phyloP scores from a whole-genome alignment of 2,888 invertebrate species.

The Furcula furcula region DNA sequence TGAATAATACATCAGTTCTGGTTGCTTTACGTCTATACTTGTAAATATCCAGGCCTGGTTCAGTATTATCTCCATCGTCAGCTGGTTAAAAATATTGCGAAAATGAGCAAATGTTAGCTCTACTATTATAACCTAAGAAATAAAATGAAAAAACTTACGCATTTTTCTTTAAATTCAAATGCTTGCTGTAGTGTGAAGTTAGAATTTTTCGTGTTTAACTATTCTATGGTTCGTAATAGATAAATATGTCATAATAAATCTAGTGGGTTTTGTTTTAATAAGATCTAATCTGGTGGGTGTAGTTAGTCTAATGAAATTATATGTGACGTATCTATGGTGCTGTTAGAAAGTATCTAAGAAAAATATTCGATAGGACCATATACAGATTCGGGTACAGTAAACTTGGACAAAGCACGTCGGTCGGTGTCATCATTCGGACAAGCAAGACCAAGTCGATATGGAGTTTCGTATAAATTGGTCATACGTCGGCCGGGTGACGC shows the following conservation, averaged over 20 bases:
- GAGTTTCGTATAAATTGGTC: constrained; percentile 40
- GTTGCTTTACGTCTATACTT: constrained; percentile 49
- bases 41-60: constrained; percentile 48
- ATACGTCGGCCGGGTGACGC: constrained; percentile 52
- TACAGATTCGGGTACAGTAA: constrained; percentile 6
- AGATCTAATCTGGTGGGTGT: constrained; percentile 31
- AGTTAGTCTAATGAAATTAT: constrained; percentile 10
- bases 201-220: constrained; percentile 5
- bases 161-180: constrained; percentile 11
- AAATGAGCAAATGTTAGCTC: not conserved
- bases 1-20: constrained; percentile 37
- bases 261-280: constrained; percentile 26
- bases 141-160: constrained; percentile 12
- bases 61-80: constrained; percentile 24
- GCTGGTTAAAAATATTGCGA: constrained; percentile 14
- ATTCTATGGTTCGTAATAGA: constrained; percentile 15
- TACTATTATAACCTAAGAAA: not conserved
- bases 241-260: constrained; percentile 25
- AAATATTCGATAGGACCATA: not conserved
- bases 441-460: constrained; percentile 24
- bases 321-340: constrained; percentile 12
- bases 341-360: constrained; percentile 10
- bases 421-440: constrained; percentile 25
- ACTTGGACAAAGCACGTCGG: constrained; percentile 16
- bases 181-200: constrained; percentile 1